Base-by-base conservation (phyloP, 1,140 invertebrate genomes). In the Eumaeus atala region DNA sequence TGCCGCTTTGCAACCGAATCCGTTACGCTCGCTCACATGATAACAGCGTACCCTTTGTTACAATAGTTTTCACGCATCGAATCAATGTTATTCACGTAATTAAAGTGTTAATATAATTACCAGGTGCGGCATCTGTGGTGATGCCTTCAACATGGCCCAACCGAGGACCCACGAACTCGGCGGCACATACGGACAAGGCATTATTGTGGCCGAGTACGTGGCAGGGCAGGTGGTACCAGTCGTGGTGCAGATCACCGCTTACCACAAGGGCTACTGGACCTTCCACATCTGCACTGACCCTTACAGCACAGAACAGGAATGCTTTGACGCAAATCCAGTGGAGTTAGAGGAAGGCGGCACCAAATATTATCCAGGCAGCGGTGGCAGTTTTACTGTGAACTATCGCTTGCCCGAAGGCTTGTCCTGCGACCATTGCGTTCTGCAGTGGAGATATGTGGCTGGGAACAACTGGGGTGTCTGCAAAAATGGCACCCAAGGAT, bases 241-340 rank as follows among this genome's bases (percentile, higher is more conserved):
- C 1, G 89, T 90, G 5, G 90, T 96, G 0, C 91, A 95, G 63
- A 68, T 96, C 9, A 95, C 93, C 0, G 93, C 94, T 5, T 91
- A 91, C 68, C 95, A 96, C 77, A 87, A 89, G 56, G 96, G 96
- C 11, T 96, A 92, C 81, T 97, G 97, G 77, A 93, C 96, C 72
- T 97, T 97, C 85, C 90, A 93, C 36, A 72, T 96, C 0, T 98
- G 96, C 70, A 91, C 68, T 90, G 42, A 87, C 69, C 62, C 73
- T 48, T 8, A 84, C 77, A 54, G 88, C 78, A 67, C 89, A 89
- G 16, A 92, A 86, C 92, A 96, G 67, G 89, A 91, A 0, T 97
- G 95, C 70, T 88, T 96, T 28, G 93, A 96, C 64, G 66, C 92
- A 59, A 84, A 95, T 72, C 54, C 93, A 0, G 78, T 97, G 0